phyloP scores from a whole-genome alignment of 2,113 vertebrate genomes.

The Nibea coibor region DNA sequence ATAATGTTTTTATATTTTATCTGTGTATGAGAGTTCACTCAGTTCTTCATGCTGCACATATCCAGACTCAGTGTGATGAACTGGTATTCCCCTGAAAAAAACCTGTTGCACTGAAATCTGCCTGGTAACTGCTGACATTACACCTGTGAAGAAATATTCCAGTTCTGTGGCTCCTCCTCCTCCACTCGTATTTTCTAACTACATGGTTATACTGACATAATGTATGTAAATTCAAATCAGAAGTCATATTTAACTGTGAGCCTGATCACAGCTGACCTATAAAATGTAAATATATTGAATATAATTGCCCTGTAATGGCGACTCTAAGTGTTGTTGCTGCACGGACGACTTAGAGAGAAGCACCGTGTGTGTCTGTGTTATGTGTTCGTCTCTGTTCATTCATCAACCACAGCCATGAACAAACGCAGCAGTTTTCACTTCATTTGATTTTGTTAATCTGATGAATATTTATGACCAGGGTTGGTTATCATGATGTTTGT shows the following conservation, averaged over 20 bases:
- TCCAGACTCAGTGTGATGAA: background rate
- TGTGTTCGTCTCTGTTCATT: too few species aligned
- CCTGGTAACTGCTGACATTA: constrained; percentile 29
- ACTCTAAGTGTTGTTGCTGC: too few species aligned
- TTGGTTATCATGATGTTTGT: too few species aligned
- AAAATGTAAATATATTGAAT: background rate
- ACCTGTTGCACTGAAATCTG: constrained; percentile 47
- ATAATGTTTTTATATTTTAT: background rate
- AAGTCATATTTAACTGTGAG: accelerated
- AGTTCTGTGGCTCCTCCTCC: background rate
- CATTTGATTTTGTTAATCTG: too few species aligned
- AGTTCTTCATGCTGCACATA: background rate
- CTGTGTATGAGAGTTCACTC: background rate
- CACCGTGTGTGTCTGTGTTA: too few species aligned
- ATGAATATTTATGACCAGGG: too few species aligned
- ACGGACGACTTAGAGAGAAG: too few species aligned
- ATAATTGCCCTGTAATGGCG: too few species aligned
- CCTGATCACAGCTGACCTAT: background rate
- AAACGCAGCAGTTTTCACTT: too few species aligned
- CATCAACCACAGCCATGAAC: too few species aligned
- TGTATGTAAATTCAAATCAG: background rate
- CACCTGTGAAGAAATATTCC: background rate
- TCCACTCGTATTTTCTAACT: background rate
- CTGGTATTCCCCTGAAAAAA: background rate
- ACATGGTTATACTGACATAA: background rate